Evolutionary conservation across 1,140 invertebrate genomes (phyloP).

Genomic region (Hydropsyche tenuis): DNA sequence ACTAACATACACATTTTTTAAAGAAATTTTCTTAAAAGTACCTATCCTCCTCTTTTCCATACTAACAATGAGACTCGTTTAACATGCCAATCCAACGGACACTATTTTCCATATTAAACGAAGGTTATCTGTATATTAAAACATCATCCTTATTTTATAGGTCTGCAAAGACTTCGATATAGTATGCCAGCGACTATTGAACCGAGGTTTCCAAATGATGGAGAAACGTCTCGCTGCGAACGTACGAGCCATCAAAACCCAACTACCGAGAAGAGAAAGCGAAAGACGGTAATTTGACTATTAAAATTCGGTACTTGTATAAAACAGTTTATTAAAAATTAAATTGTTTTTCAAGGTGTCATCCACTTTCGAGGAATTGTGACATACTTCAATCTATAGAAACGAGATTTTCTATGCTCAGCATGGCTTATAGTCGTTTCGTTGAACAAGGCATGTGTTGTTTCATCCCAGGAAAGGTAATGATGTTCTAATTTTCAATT

Average conservation of each 20-base stretch:
- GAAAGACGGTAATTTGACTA: constrained; percentile 69
- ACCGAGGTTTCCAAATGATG: constrained; percentile 81
- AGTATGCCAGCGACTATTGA: constrained; percentile 76
- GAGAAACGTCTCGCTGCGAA: constrained; percentile 78
- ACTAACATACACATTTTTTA: no score
- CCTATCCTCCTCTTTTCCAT: no score
- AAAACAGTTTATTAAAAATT: background rate
- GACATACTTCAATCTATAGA: constrained; percentile 91
- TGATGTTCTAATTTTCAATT: constrained; percentile 15
- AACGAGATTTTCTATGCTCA: constrained; percentile 87
- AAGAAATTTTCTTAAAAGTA: no score
- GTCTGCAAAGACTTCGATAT: constrained; percentile 83
- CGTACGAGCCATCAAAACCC: constrained; percentile 78
- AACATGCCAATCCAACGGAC: no score
- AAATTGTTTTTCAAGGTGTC: constrained; percentile 63
- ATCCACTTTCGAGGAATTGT: constrained; percentile 82
- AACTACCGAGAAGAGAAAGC: constrained; percentile 86
- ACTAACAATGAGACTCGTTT: no score
- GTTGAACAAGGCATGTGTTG: constrained; percentile 83
- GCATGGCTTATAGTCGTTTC: constrained; percentile 91
- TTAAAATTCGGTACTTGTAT: no score
- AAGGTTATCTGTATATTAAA: no score
- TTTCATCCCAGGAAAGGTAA: constrained; percentile 91
- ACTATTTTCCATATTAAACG: no score
- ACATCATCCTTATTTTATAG: constrained; percentile 59